Conservation (phyloP, 2,113 vertebrate genomes). For the Anseranas semipalmata region DNA sequence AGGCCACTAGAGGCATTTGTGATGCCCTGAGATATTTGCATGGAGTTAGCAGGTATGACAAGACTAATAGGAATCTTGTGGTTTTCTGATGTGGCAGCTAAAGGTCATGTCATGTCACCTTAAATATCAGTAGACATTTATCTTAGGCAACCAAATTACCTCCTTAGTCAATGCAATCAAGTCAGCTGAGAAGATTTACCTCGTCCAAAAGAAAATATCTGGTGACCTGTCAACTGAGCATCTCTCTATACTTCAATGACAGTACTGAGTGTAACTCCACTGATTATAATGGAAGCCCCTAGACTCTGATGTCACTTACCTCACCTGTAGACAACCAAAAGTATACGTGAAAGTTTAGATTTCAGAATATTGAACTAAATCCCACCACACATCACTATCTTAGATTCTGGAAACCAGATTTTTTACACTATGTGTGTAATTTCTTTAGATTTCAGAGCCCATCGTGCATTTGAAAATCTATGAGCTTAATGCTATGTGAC, state of each 20-base stretch:
- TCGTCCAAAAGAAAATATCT: background rate
- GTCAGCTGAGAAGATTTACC: background rate
- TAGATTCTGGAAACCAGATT: background rate
- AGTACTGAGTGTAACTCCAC: background rate
- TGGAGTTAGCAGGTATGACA: background rate
- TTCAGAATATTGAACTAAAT: background rate
- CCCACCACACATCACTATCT: background rate
- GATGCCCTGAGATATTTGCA: background rate
- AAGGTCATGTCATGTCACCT: background rate
- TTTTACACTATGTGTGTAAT: background rate
- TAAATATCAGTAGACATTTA: background rate
- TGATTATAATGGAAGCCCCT: background rate
- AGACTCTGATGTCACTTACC: background rate
- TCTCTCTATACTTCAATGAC: background rate
- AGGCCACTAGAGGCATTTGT: background rate
- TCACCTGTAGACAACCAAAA: background rate
- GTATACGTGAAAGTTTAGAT: accelerated
- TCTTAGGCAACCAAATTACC: background rate
- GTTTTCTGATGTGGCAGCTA: background rate
- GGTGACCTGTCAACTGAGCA: background rate
- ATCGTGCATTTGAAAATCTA: background rate
- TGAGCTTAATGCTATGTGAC: background rate
- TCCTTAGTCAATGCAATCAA: background rate
- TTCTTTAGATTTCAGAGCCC: background rate
- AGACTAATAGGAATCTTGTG: background rate